Evolutionary conservation across 2,113 vertebrate species (phyloP).

Genomic region (Oceanites oceanicus): DNA sequence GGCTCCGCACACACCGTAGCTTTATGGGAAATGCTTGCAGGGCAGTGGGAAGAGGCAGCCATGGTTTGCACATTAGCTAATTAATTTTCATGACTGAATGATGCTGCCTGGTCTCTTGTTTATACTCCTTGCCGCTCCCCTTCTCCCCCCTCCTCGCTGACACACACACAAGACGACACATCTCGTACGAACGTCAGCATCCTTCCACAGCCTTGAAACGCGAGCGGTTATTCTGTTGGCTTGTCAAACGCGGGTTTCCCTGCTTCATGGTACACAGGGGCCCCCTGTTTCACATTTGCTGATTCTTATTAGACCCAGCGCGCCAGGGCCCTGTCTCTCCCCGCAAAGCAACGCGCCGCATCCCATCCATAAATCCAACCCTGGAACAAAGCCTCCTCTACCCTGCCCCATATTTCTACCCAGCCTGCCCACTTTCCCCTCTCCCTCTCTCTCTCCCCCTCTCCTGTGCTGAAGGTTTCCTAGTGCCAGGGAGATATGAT

Average conservation of each 20-base stretch:
- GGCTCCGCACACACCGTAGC: neutral
- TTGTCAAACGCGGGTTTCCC: slow-evolving; percentile 58
- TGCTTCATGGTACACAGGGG: slow-evolving; percentile 64
- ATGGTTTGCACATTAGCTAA: slow-evolving; percentile 56
- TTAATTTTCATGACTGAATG: slow-evolving; percentile 66
- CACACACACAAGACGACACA: slow-evolving; percentile 55
- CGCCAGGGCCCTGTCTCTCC: slow-evolving; percentile 49
- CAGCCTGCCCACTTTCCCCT: slow-evolving; percentile 60
- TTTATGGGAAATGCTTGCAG: slow-evolving; percentile 41
- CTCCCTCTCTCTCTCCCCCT: slow-evolving; percentile 28
- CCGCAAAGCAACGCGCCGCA: slow-evolving; percentile 44
- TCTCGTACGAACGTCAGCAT: slow-evolving; percentile 44
- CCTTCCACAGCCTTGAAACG: slow-evolving; percentile 47
- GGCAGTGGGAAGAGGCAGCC: slow-evolving; percentile 51
- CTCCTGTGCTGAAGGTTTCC: slow-evolving; percentile 60
- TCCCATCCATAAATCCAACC: slow-evolving; percentile 67
- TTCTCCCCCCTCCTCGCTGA: slow-evolving; percentile 29
- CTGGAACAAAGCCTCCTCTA: slow-evolving; percentile 70
- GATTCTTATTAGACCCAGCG: slow-evolving; percentile 64
- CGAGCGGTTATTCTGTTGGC: slow-evolving; percentile 50
- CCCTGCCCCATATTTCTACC: slow-evolving; percentile 66
- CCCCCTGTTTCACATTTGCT: slow-evolving; percentile 62
- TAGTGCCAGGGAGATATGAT: slow-evolving; percentile 73
- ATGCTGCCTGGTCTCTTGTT: slow-evolving; percentile 57
- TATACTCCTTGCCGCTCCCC: slow-evolving; percentile 15